Evolutionary conservation across 2,797 vertebrate genomes (phyloP), one percentile per base, ranked within the genome.

Genomic region (Gymnothorax reevesii): DNA sequence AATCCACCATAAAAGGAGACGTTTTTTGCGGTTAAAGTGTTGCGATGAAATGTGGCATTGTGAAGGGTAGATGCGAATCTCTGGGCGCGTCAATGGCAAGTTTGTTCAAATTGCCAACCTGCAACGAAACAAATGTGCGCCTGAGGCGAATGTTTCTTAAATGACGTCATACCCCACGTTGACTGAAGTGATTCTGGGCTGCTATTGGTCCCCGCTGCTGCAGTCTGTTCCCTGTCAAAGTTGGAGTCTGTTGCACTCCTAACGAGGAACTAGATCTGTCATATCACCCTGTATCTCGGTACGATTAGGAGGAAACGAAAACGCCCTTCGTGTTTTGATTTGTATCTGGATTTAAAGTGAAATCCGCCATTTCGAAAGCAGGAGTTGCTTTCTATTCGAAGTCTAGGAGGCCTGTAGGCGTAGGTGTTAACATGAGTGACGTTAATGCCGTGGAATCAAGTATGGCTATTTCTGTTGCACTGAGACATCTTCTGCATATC

Each of bases 181-280:
- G 7, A 13, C 12, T 57, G 15, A n/a, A 7, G 54, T 42, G 80
- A 82, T 12, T 15, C 12, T 33, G 3, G 73, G n/a, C 75, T 1
- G 17, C 49, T 17, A 52, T 54, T 79, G 49, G 42, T 7, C 75
- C 42, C 4, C 49, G 75, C 3, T n/a, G 42, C 6, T n/a, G 49
- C 5, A 75, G 71, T 54, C 75, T 54, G 17, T 79, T 79, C 49
- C 49, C 12, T 79, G 75, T 75, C 13, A 49, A 49, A 49, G 9
- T 59, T n/a, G n/a, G 80, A 59, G 59, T 82, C 10, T 57, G 54
- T 83, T 83, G 59, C 80, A 25, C 55, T 7, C 80, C 79, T 82
- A 82, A 82, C 5, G 60, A 84, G 83, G 60, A 54, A 66, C 49
- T 59, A 66, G 60, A 22, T 52, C 52, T 2, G 59, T 66, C 17